Evolutionary conservation across 1,140 invertebrate genomes (phyloP).

Genomic region (Drosophila rhopaloa): DNA sequence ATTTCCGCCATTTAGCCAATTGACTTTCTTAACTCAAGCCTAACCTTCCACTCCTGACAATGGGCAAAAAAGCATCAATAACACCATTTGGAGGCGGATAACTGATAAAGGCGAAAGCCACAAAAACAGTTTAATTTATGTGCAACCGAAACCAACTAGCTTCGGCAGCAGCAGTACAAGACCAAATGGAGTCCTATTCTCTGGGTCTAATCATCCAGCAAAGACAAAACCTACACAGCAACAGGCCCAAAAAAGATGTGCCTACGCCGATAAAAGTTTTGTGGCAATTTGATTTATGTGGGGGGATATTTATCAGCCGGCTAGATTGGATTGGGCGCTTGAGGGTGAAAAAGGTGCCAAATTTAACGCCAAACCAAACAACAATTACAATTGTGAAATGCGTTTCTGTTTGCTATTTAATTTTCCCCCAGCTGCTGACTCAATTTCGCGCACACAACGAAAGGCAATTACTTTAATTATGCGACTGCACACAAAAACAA

Average conservation of each 20-base stretch:
- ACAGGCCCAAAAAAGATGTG: conserved; percentile 27
- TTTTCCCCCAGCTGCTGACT: conserved; percentile 56
- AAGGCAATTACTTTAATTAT: conserved; percentile 70
- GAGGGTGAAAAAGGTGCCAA: conserved; percentile 37
- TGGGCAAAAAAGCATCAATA: conserved; percentile 37
- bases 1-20: conserved; percentile 28
- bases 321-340: neutral
- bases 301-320: conserved; percentile 38
- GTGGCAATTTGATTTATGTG: conserved; percentile 56
- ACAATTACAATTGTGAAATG: conserved; percentile 67
- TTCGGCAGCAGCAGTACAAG: neutral
- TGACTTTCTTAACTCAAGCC: neutral
- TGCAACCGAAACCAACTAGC: conserved; percentile 10
- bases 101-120: conserved; percentile 22
- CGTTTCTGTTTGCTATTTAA: conserved; percentile 56
- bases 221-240: conserved; percentile 9
- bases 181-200: conserved; percentile 14
- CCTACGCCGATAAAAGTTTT: conserved; percentile 33
- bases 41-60: neutral
- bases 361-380: conserved; percentile 42
- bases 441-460: conserved; percentile 62
- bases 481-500: conserved; percentile 47
- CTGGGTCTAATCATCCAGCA: conserved; percentile 24
- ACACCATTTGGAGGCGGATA: conserved; percentile 13
- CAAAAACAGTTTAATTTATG: conserved; percentile 42